Evolutionary conservation across 1,140 invertebrate species (phyloP), one percentile per base, ranked within the genome.

Genomic region (Homalodisca vitripennis): DNA sequence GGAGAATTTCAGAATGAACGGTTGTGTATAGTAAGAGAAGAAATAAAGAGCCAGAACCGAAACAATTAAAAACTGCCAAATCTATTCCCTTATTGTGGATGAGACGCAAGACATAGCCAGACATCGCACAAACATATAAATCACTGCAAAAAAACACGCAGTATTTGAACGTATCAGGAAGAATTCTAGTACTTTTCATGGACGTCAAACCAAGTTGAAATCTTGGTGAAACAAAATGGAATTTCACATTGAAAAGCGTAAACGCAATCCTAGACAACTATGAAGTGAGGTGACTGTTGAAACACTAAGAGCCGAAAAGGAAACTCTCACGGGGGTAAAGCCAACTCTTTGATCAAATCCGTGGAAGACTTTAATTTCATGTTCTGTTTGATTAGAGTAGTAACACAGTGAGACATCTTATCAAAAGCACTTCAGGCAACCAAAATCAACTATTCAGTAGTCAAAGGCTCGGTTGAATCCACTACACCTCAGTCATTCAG

Each of bases 81-180:
- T 67, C 1, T 70, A 47, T 70, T 22, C 65, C 47, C 29, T 70
- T 24, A 63, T 70, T 32, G 55, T 46, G 14, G 65, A 70, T 48
- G 46, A 70, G 63, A 70, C 65, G 6, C 41, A 47, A 68, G 68
- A 70, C 51, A 53, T 70, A 32, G 12, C 55, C 30, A 48, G 34
- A 41, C 66, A 53, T 31, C 32, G 46, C n/a, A n/a, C n/a, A n/a
- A n/a, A n/a, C n/a, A n/a, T 30, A 6, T 27, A 66, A 66, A 30
- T 20, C 10, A 47, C 64, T 17, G 13, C 24, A 26, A 30, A 66
- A n/a, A 26, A 20, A 17, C 64, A 66, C 29, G 64, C 64, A 34
- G 46, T 66, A 30, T 66, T 66, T 66, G 64, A 66, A 27, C 26
- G 32, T 30, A 66, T 66, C 27, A n/a, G 32, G 24, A 66, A 66